Base-by-base conservation (phyloP, 2,888 invertebrate genomes). In the Crossocerus cetratus region DNA sequence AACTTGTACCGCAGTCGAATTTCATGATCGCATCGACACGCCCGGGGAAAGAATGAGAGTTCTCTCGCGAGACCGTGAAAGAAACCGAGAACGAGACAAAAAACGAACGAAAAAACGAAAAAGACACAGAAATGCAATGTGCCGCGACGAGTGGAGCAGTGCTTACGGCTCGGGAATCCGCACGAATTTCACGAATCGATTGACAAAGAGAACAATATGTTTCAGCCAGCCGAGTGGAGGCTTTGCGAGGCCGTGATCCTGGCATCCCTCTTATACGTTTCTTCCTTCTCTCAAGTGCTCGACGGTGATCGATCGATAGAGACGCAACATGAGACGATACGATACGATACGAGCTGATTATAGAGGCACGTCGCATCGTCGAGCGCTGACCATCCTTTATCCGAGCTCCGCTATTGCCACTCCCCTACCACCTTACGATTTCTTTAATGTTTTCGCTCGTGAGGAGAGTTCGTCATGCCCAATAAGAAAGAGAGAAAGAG, bases 241-340 rank as follows among this genome's bases (percentile, higher is more conserved):
- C 87, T 88, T 88, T 89, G 88, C 87, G 89, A 89, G 89, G 88
- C 86, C 87, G 84, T 86, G 86, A 85, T 81, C 76, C 78, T 68
- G 65, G 56, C 69, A 75, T 80, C 84, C 83, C 63, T 66, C 75
- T 76, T 80, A 57, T 49, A 71, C 55, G 70, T 75, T 77, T 69
- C 72, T 77, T 65, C 72, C 55, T 61, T 83, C 83, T 79, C 59
- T n/a, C 83, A 80, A 86, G 79, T 86, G 86, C 86, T 85, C 65
- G 65, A 66, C 69, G 62, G 70, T 32, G 32, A 32, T 32, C 68
- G 73, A 56, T 56, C 8, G 13, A n/a, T 14, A 21, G 2, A 3
- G 11, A 11, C 49, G 2, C 23, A 56, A 18, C n/a, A 32, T 32
- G 32, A 32, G 49, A 45, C 66, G 67, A 49, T 13, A 16, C 49